Evolutionary conservation across 2,797 vertebrate species (phyloP).

Genomic region (Momotus momota): DNA sequence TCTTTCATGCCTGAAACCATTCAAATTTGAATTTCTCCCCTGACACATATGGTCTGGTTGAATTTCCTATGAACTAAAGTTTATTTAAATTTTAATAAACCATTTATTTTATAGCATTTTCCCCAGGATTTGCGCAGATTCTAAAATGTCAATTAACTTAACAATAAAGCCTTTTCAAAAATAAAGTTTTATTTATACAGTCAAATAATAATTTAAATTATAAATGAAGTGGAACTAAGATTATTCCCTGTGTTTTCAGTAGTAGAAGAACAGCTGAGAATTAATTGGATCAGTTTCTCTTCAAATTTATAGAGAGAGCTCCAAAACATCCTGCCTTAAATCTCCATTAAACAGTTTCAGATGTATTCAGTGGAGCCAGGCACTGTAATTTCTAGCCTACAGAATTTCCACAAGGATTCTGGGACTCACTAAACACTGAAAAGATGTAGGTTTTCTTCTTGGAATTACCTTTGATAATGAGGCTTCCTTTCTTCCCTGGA

Average conservation of each 20-base stretch:
- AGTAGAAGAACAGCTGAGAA: conserved; percentile 24
- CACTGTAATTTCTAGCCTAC: conserved; percentile 36
- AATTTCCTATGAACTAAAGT: background rate
- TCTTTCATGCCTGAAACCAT: background rate
- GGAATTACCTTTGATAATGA: conserved; percentile 50
- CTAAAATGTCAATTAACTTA: conserved; percentile 55
- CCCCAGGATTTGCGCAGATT: background rate
- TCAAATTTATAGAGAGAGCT: conserved; percentile 2
- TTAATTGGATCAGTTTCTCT: conserved; percentile 41
- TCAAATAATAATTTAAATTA: conserved; percentile 63
- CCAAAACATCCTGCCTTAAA: conserved; percentile 41
- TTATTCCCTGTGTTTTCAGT: conserved; percentile 39
- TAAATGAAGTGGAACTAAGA: conserved; percentile 44
- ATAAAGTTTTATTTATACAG: conserved; percentile 63
- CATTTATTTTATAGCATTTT: conserved; percentile 54
- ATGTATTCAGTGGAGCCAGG: background rate
- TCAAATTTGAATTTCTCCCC: background rate
- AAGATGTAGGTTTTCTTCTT: conserved; percentile 35
- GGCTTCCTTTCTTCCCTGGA: background rate
- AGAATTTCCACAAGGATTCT: conserved; percentile 45
- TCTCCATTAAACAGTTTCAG: conserved; percentile 42
- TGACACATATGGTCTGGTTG: background rate
- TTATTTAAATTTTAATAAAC: conserved; percentile 53
- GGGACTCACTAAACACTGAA: background rate
- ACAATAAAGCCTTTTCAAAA: conserved; percentile 42